phyloP scores from a whole-genome alignment of 2,888 invertebrate genomes.

The Stegana nigrithorax region DNA sequence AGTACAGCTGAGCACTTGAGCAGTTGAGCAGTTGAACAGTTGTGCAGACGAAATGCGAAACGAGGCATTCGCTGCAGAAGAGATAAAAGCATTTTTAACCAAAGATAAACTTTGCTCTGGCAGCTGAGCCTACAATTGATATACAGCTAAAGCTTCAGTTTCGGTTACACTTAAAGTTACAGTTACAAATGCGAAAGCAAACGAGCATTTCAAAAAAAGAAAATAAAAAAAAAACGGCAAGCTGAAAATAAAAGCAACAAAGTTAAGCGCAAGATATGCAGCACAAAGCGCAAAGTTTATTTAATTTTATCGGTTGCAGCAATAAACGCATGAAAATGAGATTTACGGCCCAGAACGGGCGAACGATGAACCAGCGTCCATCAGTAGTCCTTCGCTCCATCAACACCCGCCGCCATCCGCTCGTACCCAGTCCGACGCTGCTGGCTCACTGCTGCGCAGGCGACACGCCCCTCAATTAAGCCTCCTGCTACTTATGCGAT shows the following conservation, averaged over 20 bases:
- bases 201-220: too few relatives aligned
- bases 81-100: conserved; percentile 27
- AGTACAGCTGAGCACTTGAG: too few relatives aligned
- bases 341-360: conserved; percentile 5
- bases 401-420: too few relatives aligned
- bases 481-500: too few relatives aligned
- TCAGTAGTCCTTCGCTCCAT: too few relatives aligned
- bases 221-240: conserved; percentile 25
- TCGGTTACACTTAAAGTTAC: not conserved
- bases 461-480: conserved; percentile 3
- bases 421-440: too few relatives aligned
- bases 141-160: not conserved
- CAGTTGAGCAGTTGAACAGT: too few relatives aligned
- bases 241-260: conserved; percentile 6
- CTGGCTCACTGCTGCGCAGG: too few relatives aligned
- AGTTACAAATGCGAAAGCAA: not conserved
- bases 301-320: conserved; percentile 2
- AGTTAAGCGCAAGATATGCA: not conserved
- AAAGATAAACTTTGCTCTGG: conserved; percentile 49
- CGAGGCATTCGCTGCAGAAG: not conserved
- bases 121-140: conserved; percentile 55
- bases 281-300: not conserved
- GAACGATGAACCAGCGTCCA: too few relatives aligned
- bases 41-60: conserved; percentile 16
- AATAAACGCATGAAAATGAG: conserved; percentile 5